Conservation (phyloP, 1,140 invertebrate species). For the Brachionus rotundiformis region DNA sequence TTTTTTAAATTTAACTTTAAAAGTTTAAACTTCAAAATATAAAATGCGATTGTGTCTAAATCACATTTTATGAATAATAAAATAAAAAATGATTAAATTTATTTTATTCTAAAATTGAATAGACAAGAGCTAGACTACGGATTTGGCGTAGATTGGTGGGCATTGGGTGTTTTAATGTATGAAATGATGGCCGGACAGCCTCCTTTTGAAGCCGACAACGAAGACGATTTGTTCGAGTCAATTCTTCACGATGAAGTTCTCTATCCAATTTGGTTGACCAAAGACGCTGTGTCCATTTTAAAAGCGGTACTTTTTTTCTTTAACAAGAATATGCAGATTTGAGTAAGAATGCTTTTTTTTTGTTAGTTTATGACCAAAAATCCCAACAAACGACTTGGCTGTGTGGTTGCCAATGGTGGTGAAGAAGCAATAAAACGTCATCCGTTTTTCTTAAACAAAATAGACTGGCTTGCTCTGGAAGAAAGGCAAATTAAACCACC, state of each 20-base stretch:
- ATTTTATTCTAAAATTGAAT: not conserved
- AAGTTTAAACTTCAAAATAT: too few species aligned
- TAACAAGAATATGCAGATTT: not conserved
- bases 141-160: conserved; percentile 86
- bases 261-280: conserved; percentile 94
- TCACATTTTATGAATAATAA: too few species aligned
- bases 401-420: conserved; percentile 73
- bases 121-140: conserved; percentile 95
- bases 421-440: conserved; percentile 85
- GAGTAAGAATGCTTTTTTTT: not conserved
- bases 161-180: conserved; percentile 95
- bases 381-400: conserved; percentile 87
- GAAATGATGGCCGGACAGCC: conserved; percentile 89
- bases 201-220: conserved; percentile 98
- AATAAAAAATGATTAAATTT: not conserved
- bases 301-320: conserved; percentile 72
- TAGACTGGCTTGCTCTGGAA: conserved; percentile 93
- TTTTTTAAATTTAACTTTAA: too few species aligned
- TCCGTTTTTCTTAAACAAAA: conserved; percentile 86
- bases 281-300: conserved; percentile 92
- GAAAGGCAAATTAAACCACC: conserved; percentile 86
- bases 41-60: too few species aligned
- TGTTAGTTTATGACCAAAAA: conserved; percentile 94
- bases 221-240: conserved; percentile 97
- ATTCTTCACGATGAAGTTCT: conserved; percentile 97